Percentiles rank a stretch among this genome's conserved stretches.
Evolutionary conservation across 2,888 invertebrate species (phyloP).

Genomic region (Caenorhabditis macrosperma): DNA sequence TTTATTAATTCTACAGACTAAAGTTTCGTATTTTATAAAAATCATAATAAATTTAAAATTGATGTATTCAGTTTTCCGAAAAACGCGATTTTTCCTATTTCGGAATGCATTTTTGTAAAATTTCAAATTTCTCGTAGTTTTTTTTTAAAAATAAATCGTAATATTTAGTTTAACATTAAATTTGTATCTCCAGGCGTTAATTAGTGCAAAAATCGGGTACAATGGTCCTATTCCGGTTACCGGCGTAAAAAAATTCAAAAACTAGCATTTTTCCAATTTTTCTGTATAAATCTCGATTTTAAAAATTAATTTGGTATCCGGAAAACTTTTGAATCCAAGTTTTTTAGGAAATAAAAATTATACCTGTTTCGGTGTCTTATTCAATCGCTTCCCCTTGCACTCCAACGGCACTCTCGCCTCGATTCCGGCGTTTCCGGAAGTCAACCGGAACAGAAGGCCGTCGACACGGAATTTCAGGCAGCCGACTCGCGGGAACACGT

Average conservation of each 20-base stretch:
- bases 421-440: constrained; percentile 3
- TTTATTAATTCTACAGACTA: too few species aligned
- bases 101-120: too few species aligned
- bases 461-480: constrained; percentile 40
- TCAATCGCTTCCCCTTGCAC: constrained; percentile 66
- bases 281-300: background rate
- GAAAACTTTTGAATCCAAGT: background rate
- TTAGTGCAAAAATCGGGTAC: too few species aligned
- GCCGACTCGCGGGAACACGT: constrained; percentile 53
- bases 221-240: too few species aligned
- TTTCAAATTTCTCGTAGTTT: background rate
- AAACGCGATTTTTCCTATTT: too few species aligned
- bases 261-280: background rate
- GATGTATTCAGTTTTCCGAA: too few species aligned
- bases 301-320: background rate
- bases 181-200: too few species aligned
- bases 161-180: too few species aligned
- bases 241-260: background rate
- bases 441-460: constrained; percentile 49
- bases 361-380: constrained; percentile 66
- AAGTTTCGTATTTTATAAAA: too few species aligned
- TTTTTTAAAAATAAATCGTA: too few species aligned
- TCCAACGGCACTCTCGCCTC: constrained; percentile 53
- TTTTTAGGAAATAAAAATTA: background rate
- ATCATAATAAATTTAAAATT: background rate